These are phyloP conservation scores for Pyrocephalus nanus DNA, from an alignment of 2,797 vertebrate genomes.

Conservation along the genomic window DNA sequence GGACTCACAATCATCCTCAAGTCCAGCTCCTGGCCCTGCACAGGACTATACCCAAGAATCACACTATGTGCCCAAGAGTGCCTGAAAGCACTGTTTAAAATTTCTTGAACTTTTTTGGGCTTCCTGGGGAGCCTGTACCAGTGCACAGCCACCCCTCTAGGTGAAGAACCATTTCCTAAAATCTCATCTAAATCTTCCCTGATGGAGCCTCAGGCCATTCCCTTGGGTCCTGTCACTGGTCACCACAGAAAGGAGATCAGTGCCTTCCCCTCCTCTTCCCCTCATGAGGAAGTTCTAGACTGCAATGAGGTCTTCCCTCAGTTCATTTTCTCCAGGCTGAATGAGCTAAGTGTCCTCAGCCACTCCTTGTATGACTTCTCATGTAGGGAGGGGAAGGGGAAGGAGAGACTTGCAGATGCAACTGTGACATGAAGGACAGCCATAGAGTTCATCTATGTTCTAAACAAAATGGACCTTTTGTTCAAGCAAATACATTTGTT, in stretches of 20 bases:
- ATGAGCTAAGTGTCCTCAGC: neutral
- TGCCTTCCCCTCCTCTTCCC: neutral
- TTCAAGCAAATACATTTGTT: neutral
- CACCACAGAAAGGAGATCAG: neutral
- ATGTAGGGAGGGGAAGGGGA: neutral
- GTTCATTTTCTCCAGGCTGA: neutral
- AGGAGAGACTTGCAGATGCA: neutral
- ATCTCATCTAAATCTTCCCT: neutral
- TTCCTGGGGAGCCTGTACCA: neutral
- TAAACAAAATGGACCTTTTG: neutral
- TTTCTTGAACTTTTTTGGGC: neutral
- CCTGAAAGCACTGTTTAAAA: neutral
- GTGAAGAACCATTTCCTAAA: neutral
- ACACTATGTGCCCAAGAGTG: neutral
- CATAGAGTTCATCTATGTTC: neutral
- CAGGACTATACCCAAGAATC: neutral
- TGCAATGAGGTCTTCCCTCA: accelerated
- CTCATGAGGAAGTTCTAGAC: neutral
- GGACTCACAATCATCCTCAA: neutral
- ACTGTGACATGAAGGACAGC: neutral
- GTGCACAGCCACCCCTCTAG: accelerated
- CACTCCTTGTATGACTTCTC: neutral
- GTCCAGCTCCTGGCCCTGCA: neutral
- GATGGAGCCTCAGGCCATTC: neutral
- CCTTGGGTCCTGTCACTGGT: neutral